Conservation (phyloP, 2,113 vertebrate species). For the Forbesichthys agassizii region DNA sequence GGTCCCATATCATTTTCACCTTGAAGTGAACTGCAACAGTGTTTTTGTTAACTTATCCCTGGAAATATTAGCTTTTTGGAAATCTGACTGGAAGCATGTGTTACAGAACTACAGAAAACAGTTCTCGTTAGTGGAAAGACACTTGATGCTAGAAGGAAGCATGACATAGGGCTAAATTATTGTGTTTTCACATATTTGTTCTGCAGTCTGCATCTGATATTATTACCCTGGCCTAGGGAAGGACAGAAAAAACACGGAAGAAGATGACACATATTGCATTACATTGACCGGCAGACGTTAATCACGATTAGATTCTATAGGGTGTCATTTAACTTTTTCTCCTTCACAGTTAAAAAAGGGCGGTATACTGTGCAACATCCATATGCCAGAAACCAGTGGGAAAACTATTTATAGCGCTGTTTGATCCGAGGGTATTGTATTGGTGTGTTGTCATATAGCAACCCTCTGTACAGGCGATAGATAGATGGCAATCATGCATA, state of each 20-base stretch:
- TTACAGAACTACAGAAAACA: too few relatives aligned
- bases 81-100: too few relatives aligned
- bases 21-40: neutral
- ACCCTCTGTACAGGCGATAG: slow-evolving; percentile 15
- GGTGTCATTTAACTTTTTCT: neutral
- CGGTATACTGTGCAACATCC: neutral
- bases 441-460: neutral
- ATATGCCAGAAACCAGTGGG: slow-evolving; percentile 15
- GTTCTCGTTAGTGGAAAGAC: too few relatives aligned
- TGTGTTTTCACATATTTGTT: too few relatives aligned
- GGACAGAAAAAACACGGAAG: neutral
- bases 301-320: neutral
- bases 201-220: too few relatives aligned
- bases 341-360: neutral
- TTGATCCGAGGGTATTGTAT: slow-evolving; percentile 15
- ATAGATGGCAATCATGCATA: neutral
- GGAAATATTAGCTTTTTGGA: neutral
- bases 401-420: slow-evolving; percentile 33
- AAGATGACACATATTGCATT: neutral
- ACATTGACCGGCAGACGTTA: neutral
- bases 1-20: neutral
- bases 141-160: too few relatives aligned
- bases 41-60: too few relatives aligned
- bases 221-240: too few relatives aligned
- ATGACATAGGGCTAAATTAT: too few relatives aligned